Percentiles rank a stretch among this genome's conserved stretches.
Evolutionary conservation across 2,797 vertebrate genomes (phyloP).

Genomic region (Sebastes trivittatus): DNA sequence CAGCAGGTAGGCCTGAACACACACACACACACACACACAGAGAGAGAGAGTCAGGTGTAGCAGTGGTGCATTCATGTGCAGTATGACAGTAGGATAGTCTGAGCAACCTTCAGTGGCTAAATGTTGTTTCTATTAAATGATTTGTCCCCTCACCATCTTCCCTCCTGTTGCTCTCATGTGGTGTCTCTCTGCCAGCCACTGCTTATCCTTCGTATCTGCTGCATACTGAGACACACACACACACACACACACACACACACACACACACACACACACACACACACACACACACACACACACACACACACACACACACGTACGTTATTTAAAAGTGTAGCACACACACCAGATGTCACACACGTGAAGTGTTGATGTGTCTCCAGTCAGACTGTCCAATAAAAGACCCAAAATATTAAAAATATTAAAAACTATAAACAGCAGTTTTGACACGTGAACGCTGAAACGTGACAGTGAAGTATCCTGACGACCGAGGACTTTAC

Average conservation of each 20-base stretch:
- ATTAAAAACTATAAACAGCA: no score
- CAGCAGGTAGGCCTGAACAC: conserved; percentile 91
- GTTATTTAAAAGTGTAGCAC: neutral
- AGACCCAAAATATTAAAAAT: no score
- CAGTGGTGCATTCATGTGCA: neutral
- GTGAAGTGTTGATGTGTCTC: neutral
- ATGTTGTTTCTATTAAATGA: neutral
- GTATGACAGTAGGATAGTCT: neutral
- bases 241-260: no score
- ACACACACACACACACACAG: neutral
- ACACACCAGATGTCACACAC: neutral
- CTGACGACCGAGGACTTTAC: no score
- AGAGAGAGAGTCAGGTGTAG: neutral
- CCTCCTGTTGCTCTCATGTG: conserved; percentile 98
- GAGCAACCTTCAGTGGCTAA: neutral
- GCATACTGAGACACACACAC: conserved; percentile 84
- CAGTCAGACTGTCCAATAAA: no score
- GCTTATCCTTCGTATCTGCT: conserved; percentile 96
- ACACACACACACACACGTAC: no score
- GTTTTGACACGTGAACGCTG: no score
- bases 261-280: no score
- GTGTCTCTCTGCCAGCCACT: conserved; percentile 96
- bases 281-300: no score
- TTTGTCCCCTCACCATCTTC: conserved; percentile 88
- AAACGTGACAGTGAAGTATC: no score